Evolutionary conservation across 2,113 vertebrate genomes (phyloP).

Genomic region (Taurulus bubalis): DNA sequence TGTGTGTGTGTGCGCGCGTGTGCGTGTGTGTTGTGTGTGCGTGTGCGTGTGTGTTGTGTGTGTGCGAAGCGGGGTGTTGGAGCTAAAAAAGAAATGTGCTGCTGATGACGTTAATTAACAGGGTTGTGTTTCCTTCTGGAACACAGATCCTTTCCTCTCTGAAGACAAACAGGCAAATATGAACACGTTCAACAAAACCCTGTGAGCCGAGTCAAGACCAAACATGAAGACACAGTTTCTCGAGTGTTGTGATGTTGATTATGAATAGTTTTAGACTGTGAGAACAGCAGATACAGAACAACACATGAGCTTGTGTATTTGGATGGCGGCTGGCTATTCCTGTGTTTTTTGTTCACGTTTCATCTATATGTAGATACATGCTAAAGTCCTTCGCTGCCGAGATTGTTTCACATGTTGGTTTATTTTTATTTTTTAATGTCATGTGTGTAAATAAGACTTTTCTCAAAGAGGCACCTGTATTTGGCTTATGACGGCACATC

Average conservation of each 20-base stretch:
- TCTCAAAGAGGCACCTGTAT: conserved; percentile 5
- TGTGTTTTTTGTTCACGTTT: conserved; percentile 38
- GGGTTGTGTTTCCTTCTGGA: conserved; percentile 33
- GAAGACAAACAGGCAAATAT: conserved; percentile 23
- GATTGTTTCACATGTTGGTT: conserved; percentile 15
- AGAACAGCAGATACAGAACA: conserved; percentile 19
- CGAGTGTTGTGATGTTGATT: conserved; percentile 1
- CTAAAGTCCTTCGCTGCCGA: not conserved
- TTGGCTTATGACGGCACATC: not conserved
- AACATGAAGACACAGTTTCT: not conserved
- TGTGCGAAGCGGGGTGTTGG: conserved; percentile 18
- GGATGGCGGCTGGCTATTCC: conserved; percentile 11
- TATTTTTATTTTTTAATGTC: not conserved
- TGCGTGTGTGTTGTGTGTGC: too few species aligned
- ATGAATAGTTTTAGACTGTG: conserved; percentile 19
- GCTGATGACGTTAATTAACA: conserved; percentile 50
- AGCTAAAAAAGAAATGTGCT: conserved; percentile 32
- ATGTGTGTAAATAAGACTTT: conserved; percentile 2
- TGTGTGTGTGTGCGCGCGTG: conserved; percentile 16
- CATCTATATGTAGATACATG: conserved; percentile 33
- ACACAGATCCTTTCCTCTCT: conserved; percentile 36
- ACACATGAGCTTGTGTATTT: not conserved
- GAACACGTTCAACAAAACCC: conserved; percentile 3
- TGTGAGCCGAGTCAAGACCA: not conserved
- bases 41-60: conserved; percentile 13